Evolutionary conservation across 2,888 invertebrate species (phyloP).

Genomic region (Acleris literana): DNA sequence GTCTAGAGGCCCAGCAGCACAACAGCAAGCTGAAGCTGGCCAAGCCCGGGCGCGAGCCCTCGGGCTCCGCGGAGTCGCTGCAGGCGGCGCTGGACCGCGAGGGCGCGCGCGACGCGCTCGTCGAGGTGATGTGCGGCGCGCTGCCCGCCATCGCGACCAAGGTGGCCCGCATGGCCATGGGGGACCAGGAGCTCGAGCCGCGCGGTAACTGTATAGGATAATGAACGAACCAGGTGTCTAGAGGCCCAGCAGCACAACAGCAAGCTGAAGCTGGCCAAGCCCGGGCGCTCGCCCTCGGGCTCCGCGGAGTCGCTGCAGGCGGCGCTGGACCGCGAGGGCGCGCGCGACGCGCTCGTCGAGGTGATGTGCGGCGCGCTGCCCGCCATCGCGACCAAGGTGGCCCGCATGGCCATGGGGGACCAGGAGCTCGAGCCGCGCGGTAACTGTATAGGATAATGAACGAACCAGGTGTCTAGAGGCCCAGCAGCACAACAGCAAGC

Average conservation of each 20-base stretch:
- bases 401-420: conserved; percentile 53
- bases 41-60: conserved; percentile 64
- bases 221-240: too few relatives aligned
- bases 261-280: conserved; percentile 58
- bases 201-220: conserved; percentile 49
- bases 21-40: conserved; percentile 63
- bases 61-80: conserved; percentile 59
- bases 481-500: too few relatives aligned
- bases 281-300: conserved; percentile 60
- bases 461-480: too few relatives aligned
- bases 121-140: conserved; percentile 75
- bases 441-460: too few relatives aligned
- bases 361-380: conserved; percentile 79
- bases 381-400: conserved; percentile 70
- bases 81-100: conserved; percentile 57
- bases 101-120: conserved; percentile 76
- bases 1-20: conserved; percentile 80
- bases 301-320: conserved; percentile 59
- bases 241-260: conserved; percentile 70
- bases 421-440: conserved; percentile 54
- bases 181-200: conserved; percentile 48
- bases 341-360: conserved; percentile 80
- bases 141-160: conserved; percentile 75
- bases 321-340: conserved; percentile 56
- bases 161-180: conserved; percentile 62